A percentile compares a stretch with the other conserved stretches of the same genome.
Evolutionary conservation across 2,888 invertebrate genomes (phyloP).

Genomic region (Eledone cirrhosa): DNA sequence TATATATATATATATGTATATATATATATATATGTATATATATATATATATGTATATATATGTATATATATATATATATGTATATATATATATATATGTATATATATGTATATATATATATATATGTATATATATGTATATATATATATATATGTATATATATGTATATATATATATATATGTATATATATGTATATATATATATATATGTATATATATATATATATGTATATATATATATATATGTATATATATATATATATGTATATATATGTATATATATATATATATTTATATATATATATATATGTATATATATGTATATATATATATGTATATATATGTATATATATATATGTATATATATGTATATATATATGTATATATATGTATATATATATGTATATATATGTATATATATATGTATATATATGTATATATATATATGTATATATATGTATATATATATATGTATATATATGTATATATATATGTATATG

Average conservation of each 20-base stretch:
- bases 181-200: neutral
- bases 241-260: conserved; percentile 3
- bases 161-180: neutral
- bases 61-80: neutral
- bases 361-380: neutral
- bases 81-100: neutral
- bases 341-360: neutral
- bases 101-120: conserved; percentile 3
- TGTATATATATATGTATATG: neutral
- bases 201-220: neutral
- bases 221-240: neutral
- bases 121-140: neutral
- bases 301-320: neutral
- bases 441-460: neutral
- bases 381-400: too few relatives aligned
- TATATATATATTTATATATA: neutral
- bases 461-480: neutral
- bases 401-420: neutral
- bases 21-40: neutral
- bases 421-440: neutral
- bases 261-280: neutral
- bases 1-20: neutral
- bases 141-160: neutral
- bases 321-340: neutral
- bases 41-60: neutral